These are phyloP conservation scores for Athalia cordata DNA, from an alignment of 2,888 invertebrate species.

Conservation along the genomic window DNA sequence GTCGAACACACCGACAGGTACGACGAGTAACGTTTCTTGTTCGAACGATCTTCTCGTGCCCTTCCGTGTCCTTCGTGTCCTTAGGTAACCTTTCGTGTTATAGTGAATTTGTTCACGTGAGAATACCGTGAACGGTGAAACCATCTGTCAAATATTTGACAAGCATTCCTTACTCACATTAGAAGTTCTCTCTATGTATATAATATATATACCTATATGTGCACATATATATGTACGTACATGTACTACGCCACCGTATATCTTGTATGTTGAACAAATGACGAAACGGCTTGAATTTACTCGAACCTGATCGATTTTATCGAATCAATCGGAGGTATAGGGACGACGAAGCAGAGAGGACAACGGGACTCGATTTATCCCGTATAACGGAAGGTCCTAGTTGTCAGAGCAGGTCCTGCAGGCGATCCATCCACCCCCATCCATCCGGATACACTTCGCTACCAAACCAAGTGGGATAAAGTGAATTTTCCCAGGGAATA, in stretches of 20 bases:
- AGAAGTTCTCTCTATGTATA: not conserved
- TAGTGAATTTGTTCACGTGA: not conserved
- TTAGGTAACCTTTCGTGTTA: slow-evolving; percentile 18
- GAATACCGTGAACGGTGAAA: not conserved
- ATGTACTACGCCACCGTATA: not conserved
- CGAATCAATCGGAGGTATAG: slow-evolving; percentile 25
- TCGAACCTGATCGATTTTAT: slow-evolving; percentile 1
- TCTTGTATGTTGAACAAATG: not conserved
- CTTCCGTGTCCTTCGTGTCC: slow-evolving; percentile 36
- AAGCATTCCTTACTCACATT: slow-evolving; percentile 1
- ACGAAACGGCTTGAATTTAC: not conserved
- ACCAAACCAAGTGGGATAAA: too few species aligned
- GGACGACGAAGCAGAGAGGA: not conserved
- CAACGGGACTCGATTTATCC: slow-evolving; percentile 26
- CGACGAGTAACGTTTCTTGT: not conserved
- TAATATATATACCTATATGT: not conserved
- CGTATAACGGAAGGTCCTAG: not conserved
- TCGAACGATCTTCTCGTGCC: slow-evolving; percentile 4
- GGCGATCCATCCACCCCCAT: too few species aligned
- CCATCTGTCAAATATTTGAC: slow-evolving; percentile 23
- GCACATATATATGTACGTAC: not conserved
- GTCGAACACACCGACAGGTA: slow-evolving; percentile 1
- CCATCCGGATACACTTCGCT: too few species aligned
- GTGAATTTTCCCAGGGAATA: too few species aligned
- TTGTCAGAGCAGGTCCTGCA: too few species aligned